Percentiles rank a stretch among this genome's conserved stretches.
Conservation (phyloP, 2,888 invertebrate species). For the Zelleria hepariella region DNA sequence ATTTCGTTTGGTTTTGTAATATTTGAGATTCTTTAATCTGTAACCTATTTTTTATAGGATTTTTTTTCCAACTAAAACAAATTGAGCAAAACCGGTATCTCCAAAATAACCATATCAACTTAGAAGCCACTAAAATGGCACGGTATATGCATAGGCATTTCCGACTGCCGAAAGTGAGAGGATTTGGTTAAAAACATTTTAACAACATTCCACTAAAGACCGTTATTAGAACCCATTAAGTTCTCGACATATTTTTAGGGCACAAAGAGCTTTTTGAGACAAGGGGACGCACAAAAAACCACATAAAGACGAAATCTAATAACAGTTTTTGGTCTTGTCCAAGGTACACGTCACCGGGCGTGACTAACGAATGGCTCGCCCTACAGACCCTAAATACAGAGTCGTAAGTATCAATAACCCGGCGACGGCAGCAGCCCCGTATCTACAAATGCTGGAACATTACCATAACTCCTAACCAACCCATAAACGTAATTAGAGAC, state of each 20-base stretch:
- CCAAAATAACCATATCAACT: no score
- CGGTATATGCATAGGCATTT: not conserved
- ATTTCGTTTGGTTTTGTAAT: no score
- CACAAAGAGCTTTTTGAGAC: conserved; percentile 53
- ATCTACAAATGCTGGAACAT: conserved; percentile 58
- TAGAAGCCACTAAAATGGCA: not conserved
- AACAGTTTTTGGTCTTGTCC: conserved; percentile 69
- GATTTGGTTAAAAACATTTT: conserved; percentile 12
- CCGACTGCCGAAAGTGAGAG: not conserved
- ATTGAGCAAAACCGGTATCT: no score
- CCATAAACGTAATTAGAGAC: conserved; percentile 65
- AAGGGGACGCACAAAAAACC: conserved; percentile 42
- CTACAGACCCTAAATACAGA: conserved; percentile 71
- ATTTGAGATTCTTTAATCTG: no score
- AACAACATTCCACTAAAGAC: conserved; percentile 8
- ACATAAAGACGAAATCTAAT: conserved; percentile 40
- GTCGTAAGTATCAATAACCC: conserved; percentile 66
- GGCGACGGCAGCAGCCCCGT: conserved; percentile 41
- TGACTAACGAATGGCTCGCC: conserved; percentile 72
- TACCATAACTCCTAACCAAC: conserved; percentile 59
- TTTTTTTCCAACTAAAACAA: no score
- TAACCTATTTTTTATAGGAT: no score
- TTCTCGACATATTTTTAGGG: conserved; percentile 17
- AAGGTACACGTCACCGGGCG: conserved; percentile 72
- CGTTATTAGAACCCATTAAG: conserved; percentile 8